Evolutionary conservation across 2,888 invertebrate species (phyloP), one percentile per base, ranked within the genome.

Genomic region (Morpho achilles): DNA sequence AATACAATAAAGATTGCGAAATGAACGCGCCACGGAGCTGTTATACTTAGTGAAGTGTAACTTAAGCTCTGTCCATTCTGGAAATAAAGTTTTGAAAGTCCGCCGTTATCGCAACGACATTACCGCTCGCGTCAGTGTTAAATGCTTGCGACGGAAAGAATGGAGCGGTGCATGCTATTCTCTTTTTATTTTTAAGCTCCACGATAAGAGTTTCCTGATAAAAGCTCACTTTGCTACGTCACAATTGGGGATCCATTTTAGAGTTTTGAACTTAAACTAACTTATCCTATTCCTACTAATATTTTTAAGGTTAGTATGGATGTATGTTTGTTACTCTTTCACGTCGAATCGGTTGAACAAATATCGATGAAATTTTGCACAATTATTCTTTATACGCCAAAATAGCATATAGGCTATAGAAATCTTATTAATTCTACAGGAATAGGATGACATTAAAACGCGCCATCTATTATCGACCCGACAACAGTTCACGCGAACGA

Each of bases 141-240:
- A 69, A 68, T 65, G 69, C 62, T 66, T 61, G 66, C 61, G 64
- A 67, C 65, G 67, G 59, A 61, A 64, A 62, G 58, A 66, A 59
- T 60, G 63, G 61, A 64, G 58, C 59, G 53, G 56, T 55, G 64
- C 60, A 61, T 57, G 60, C 59, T 62, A 45, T 52, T 39, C 50
- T 45, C 49, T 42, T 58, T 63, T 63, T 60, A 56, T 58, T 64
- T 59, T 63, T 59, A 58, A 61, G 45, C 53, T 52, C 16, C 50
- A 45, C 53, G 63, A 63, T 60, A 63, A 63, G 55, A 52, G 51
- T 47, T 58, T 43, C 51, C 41, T 54, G 54, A 59, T 49, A 55
- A 55, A 54, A 51, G 41, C 44, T 50, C 54, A 59, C 55, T 55
- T 51, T 58, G 58, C 53, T 41, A 50, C 48, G 39, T 56, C 50